A percentile compares a stretch with the other conserved stretches of the same genome.
Evolutionary conservation across 2,888 invertebrate species (phyloP).

Genomic region (Pandemis cinnamomeana): DNA sequence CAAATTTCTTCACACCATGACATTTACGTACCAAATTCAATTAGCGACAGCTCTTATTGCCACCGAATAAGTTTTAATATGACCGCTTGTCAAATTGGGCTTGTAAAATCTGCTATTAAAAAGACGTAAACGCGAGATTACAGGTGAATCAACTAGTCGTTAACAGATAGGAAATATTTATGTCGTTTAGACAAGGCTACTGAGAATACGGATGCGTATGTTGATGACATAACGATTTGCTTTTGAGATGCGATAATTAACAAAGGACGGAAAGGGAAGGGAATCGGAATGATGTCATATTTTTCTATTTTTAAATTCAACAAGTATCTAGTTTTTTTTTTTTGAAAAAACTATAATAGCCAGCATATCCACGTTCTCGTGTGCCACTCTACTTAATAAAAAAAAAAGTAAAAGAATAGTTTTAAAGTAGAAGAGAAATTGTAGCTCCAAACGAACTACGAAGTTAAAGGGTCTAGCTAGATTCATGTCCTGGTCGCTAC

Average conservation of each 20-base stretch:
- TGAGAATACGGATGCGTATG: constrained; percentile 15
- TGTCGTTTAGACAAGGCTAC: constrained; percentile 19
- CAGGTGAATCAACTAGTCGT: constrained; percentile 10
- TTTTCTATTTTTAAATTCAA: neutral
- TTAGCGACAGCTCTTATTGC: neutral
- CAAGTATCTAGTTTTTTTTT: too few species aligned
- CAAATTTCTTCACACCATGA: constrained; percentile 1
- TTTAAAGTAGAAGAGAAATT: too few species aligned
- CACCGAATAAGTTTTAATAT: neutral
- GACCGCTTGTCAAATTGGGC: neutral
- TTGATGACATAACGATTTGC: constrained; percentile 27
- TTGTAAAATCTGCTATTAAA: constrained; percentile 15
- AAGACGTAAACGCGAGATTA: constrained; percentile 8
- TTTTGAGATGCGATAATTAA: constrained; percentile 21
- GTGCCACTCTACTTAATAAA: too few species aligned
- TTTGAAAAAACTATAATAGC: too few species aligned
- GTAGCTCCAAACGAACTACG: too few species aligned
- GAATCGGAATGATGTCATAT: neutral
- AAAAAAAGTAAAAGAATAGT: too few species aligned
- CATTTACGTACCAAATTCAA: neutral
- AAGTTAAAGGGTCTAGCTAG: too few species aligned
- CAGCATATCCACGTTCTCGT: too few species aligned
- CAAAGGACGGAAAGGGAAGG: neutral
- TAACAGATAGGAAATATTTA: constrained; percentile 19
- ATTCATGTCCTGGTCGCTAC: too few species aligned